Conservation (phyloP, 2,797 vertebrate genomes). For the Urocyon cinereoargenteus region DNA sequence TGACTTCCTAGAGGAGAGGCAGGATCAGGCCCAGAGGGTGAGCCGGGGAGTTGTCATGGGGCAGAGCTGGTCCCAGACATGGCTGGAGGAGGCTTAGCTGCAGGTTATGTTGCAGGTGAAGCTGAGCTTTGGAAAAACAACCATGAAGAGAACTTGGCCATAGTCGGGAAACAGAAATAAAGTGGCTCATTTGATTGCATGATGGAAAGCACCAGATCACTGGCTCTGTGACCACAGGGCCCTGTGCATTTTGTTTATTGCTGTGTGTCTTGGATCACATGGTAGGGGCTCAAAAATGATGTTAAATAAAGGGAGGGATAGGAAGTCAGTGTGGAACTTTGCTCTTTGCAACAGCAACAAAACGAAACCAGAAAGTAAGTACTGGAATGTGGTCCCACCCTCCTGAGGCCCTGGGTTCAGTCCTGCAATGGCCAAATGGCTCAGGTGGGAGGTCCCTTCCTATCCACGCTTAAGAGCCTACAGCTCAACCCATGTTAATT, state of each 20-base stretch:
- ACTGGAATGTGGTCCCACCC: accelerated
- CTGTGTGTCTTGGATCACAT: background rate
- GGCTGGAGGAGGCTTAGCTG: background rate
- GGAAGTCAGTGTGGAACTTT: background rate
- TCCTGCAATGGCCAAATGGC: background rate
- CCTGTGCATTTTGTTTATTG: background rate
- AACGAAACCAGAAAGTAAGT: background rate
- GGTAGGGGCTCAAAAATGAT: background rate
- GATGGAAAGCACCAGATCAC: background rate
- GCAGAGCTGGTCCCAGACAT: background rate
- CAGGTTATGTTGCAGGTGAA: background rate
- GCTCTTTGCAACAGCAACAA: background rate
- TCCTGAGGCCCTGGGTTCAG: background rate
- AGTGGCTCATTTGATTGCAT: background rate
- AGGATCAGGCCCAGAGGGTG: background rate
- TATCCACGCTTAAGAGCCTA: background rate
- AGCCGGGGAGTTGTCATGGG: accelerated
- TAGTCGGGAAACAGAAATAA: background rate
- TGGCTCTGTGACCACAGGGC: background rate
- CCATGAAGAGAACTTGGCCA: background rate
- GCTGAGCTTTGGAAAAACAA: background rate
- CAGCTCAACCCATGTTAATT: background rate
- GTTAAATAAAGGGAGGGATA: background rate
- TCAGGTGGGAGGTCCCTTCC: background rate
- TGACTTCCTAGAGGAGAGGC: background rate